These are phyloP conservation scores for Trachelus troglodyta DNA, from an alignment of 2,888 invertebrate species.

Conservation along the genomic window DNA sequence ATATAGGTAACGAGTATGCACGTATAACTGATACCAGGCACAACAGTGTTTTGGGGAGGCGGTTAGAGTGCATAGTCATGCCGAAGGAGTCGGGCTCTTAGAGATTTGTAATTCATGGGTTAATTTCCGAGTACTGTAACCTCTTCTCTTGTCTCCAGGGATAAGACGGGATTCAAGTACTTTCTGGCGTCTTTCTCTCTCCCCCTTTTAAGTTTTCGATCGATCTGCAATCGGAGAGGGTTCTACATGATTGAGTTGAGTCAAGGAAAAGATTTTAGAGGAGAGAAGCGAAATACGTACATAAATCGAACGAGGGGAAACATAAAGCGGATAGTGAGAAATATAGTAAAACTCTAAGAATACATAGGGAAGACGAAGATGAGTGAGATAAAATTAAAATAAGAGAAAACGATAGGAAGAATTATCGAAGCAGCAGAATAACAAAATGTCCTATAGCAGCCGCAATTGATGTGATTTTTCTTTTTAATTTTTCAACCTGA, in stretches of 20 bases:
- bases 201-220: not conserved
- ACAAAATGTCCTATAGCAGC: conserved; percentile 13
- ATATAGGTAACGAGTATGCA: not conserved
- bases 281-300: conserved; percentile 8
- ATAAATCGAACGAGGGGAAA: not conserved
- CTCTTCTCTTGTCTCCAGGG: not conserved
- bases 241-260: conserved; percentile 27
- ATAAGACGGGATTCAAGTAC: not conserved
- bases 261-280: conserved; percentile 17
- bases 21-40: not conserved
- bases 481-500: not conserved
- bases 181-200: not conserved
- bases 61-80: not conserved
- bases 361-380: not conserved
- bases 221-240: conserved; percentile 27
- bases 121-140: not conserved
- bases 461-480: conserved; percentile 14
- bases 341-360: not conserved
- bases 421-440: not conserved
- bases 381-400: not conserved
- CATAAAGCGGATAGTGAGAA: not conserved
- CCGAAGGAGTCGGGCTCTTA: not conserved
- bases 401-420: not conserved
- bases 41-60: not conserved
- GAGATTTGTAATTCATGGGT: not conserved